Percentiles rank a stretch among this genome's conserved stretches.
Evolutionary conservation across 2,113 vertebrate genomes (phyloP).

Genomic region (Struthidea cinerea): DNA sequence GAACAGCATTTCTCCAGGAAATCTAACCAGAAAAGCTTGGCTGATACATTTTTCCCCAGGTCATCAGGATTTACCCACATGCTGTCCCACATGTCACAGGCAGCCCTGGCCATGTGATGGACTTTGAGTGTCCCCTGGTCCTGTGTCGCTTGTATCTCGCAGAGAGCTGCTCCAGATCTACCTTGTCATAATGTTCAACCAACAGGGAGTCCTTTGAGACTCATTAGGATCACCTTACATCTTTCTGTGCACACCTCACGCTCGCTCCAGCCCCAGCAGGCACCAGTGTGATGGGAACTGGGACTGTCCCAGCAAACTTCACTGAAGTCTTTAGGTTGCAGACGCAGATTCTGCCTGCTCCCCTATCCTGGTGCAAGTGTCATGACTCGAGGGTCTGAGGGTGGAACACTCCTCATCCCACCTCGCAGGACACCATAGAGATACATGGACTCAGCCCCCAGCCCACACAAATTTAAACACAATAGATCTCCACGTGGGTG

Average conservation of each 20-base stretch:
- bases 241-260: not conserved
- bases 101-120: not conserved
- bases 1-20: not conserved
- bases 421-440: not conserved
- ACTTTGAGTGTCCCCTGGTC: not conserved
- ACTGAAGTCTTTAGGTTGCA: accelerated
- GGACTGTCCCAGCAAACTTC: not conserved
- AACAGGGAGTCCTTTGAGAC: not conserved
- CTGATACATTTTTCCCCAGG: not conserved
- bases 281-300: accelerated
- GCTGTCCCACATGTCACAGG: not conserved
- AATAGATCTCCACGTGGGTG: not conserved
- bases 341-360: not conserved
- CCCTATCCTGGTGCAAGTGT: too few relatives aligned
- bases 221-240: not conserved
- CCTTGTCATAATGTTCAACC: not conserved
- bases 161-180: not conserved
- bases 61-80: accelerated
- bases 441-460: not conserved
- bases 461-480: not conserved
- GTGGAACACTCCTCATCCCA: not conserved
- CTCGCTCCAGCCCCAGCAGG: accelerated
- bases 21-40: not conserved
- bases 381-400: not conserved
- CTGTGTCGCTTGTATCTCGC: not conserved